Conservation (phyloP, 2,113 vertebrate genomes). For the Axis porcinus region DNA sequence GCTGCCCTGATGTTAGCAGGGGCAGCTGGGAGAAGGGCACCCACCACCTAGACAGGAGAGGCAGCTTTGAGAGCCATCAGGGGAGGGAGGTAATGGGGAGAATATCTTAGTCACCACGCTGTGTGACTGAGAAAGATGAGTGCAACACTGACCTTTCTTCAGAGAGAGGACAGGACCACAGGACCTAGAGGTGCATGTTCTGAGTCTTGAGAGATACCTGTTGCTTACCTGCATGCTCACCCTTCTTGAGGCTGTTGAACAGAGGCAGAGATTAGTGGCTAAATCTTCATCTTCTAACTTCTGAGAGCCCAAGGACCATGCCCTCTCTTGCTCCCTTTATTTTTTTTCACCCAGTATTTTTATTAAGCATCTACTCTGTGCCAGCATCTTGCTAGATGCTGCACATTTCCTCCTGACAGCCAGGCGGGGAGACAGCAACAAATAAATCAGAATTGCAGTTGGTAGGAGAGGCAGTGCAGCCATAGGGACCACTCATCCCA, state of each 20-base stretch:
- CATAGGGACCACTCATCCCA: not conserved
- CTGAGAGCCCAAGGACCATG: not conserved
- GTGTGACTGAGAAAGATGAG: not conserved
- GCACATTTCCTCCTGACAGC: not conserved
- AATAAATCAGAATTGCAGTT: not conserved
- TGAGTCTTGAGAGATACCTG: accelerated
- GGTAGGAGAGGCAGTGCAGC: accelerated
- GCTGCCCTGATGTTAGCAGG: not conserved
- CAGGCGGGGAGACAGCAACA: not conserved
- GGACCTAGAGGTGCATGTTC: not conserved
- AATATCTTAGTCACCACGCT: not conserved
- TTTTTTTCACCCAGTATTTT: not conserved
- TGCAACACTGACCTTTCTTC: not conserved
- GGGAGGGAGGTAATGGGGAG: not conserved
- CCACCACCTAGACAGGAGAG: no score
- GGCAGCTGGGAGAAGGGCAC: not conserved
- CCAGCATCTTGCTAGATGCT: not conserved
- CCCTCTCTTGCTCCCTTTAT: not conserved
- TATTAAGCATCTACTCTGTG: not conserved
- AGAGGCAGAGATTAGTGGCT: not conserved
- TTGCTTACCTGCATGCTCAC: accelerated
- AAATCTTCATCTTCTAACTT: not conserved
- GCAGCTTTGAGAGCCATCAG: not conserved
- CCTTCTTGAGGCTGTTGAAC: not conserved
- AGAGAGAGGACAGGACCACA: not conserved